A percentile compares a stretch with the other conserved stretches of the same genome.
phyloP scores from a whole-genome alignment of 2,888 invertebrate genomes.

The Dolichopus griseipennis region DNA sequence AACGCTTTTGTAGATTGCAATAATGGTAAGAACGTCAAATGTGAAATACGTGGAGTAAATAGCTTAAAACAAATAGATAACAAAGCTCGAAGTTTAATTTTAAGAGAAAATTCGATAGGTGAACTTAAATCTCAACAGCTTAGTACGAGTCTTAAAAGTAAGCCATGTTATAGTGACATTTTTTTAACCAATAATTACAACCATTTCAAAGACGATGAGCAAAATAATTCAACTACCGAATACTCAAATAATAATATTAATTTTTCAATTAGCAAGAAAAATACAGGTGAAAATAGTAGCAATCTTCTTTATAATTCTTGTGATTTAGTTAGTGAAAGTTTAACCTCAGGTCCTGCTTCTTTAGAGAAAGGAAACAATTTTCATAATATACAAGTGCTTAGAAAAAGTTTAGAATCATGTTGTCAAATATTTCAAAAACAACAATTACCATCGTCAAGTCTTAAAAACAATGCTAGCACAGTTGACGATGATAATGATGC shows the following conservation, averaged over 20 bases:
- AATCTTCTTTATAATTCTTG: constrained; percentile 33
- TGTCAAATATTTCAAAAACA: constrained; percentile 37
- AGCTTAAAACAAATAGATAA: not conserved
- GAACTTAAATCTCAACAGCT: constrained; percentile 27
- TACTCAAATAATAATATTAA: not conserved
- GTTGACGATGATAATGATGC: constrained; percentile 32
- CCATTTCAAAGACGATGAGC: constrained; percentile 18
- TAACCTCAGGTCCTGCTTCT: constrained; percentile 32
- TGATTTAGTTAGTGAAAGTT: constrained; percentile 34
- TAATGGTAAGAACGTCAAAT: constrained; percentile 9
- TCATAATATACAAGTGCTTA: constrained; percentile 30
- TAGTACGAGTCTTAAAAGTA: constrained; percentile 11
- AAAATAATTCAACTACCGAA: constrained; percentile 17
- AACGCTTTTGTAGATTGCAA: not conserved
- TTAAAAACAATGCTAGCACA: constrained; percentile 28
- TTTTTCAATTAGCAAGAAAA: constrained; percentile 24
- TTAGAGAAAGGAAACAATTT: constrained; percentile 29
- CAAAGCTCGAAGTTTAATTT: constrained; percentile 15
- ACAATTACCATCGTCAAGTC: constrained; percentile 26
- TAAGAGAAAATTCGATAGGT: constrained; percentile 22
- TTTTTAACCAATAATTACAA: constrained; percentile 23
- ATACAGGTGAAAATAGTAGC: constrained; percentile 25
- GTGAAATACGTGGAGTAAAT: not conserved
- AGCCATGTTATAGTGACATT: constrained; percentile 9
- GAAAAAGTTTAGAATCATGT: constrained; percentile 38